Conservation (phyloP, 2,113 vertebrate genomes). For the Phrynosoma blainvillii region DNA sequence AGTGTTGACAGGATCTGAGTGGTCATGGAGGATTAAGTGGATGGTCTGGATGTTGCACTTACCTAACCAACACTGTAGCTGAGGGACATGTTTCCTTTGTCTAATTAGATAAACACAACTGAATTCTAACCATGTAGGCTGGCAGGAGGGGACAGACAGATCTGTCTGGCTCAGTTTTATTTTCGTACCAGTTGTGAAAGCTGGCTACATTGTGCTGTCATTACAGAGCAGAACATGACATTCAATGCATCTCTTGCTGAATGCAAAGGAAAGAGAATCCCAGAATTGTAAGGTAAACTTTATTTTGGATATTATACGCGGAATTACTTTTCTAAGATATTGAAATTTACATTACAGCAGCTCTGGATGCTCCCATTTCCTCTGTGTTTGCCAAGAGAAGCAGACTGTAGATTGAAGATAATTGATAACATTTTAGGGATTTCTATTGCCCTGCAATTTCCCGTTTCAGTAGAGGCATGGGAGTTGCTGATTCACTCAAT, state of each 20-base stretch:
- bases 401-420: constrained; percentile 24
- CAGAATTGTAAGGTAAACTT: constrained; percentile 58
- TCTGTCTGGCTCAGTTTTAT: background rate
- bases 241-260: constrained; percentile 10
- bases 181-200: background rate
- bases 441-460: constrained; percentile 4
- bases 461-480: constrained; percentile 22
- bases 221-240: constrained; percentile 18
- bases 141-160: background rate
- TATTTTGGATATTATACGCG: constrained; percentile 56
- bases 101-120: background rate
- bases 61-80: background rate
- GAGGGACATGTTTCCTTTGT: background rate
- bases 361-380: constrained; percentile 33
- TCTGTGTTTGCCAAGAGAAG: constrained; percentile 35
- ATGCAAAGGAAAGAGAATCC: constrained; percentile 37
- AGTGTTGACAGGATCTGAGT: background rate
- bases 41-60: background rate
- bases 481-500: background rate
- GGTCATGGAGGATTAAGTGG: too few relatives aligned
- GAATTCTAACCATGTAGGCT: constrained; percentile 9
- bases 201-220: background rate
- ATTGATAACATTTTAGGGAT: background rate
- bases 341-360: constrained; percentile 49
- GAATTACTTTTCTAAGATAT: constrained; percentile 55